These are phyloP conservation scores for Idaea aversata DNA, from an alignment of 2,888 invertebrate genomes.

Conservation along the genomic window DNA sequence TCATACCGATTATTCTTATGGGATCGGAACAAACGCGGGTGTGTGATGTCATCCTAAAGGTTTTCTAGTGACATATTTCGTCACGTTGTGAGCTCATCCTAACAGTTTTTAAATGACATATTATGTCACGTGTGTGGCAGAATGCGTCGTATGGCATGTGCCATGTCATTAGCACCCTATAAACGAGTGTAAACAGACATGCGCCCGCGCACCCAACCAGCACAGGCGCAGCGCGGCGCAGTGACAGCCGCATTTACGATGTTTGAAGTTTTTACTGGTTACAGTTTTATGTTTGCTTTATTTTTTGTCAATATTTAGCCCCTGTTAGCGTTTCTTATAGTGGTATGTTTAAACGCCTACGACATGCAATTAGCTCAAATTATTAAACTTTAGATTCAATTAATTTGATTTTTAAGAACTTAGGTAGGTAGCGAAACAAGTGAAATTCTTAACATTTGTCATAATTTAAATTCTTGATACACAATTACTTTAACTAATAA, in stretches of 20 bases:
- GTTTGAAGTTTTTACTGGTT: neutral
- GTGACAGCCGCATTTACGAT: neutral
- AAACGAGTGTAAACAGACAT: slow-evolving; percentile 50
- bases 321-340: neutral
- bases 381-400: neutral
- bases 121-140: slow-evolving; percentile 15
- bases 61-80: neutral
- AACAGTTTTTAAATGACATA: neutral
- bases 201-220: slow-evolving; percentile 24
- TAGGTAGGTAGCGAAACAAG: neutral
- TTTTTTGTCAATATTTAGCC: slow-evolving; percentile 5
- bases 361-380: neutral
- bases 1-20: too few relatives aligned
- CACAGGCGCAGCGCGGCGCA: slow-evolving; percentile 6
- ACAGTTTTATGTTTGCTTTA: neutral
- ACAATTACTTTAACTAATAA: neutral
- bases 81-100: neutral
- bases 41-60: too few relatives aligned
- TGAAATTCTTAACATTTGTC: neutral
- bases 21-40: too few relatives aligned
- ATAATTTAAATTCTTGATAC: neutral
- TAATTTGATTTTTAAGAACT: neutral
- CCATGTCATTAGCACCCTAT: slow-evolving; percentile 60
- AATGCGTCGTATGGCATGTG: slow-evolving; percentile 33
- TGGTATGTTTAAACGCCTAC: neutral